Evolutionary conservation across 1,140 invertebrate species (phyloP).

Genomic region (Meloidogyne exigua): DNA sequence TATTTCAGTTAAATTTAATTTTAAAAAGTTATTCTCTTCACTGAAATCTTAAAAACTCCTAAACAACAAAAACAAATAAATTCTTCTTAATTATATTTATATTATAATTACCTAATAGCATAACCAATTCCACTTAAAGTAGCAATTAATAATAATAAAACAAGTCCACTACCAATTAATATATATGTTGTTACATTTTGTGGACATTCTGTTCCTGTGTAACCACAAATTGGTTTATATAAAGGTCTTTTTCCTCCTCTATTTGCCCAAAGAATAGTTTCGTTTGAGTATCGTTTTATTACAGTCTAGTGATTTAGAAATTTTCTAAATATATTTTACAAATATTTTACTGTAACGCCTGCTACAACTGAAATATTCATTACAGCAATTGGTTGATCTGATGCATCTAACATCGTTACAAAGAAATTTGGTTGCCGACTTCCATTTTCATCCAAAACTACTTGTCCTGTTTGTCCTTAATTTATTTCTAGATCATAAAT

Average conservation of each 20-base stretch:
- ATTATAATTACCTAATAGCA: slow-evolving; percentile 23
- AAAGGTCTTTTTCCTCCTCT: slow-evolving; percentile 12
- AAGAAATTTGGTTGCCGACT: slow-evolving; percentile 38
- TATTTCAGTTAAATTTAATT: too few relatives aligned
- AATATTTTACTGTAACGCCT: background rate
- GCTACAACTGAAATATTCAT: slow-evolving; percentile 22
- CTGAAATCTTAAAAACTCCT: too few relatives aligned
- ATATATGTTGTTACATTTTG: slow-evolving; percentile 14
- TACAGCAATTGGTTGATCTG: slow-evolving; percentile 9
- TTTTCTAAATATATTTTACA: background rate
- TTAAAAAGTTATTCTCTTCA: too few relatives aligned
- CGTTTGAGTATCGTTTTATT: background rate
- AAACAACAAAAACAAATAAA: too few relatives aligned
- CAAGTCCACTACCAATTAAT: slow-evolving; percentile 27
- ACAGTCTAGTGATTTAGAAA: background rate
- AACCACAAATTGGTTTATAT: slow-evolving; percentile 12
- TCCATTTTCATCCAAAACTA: slow-evolving; percentile 42
- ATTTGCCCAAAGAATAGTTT: background rate
- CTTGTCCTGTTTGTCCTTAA: slow-evolving; percentile 39
- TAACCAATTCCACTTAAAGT: slow-evolving; percentile 27
- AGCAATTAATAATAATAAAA: slow-evolving; percentile 28
- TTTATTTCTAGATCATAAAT: too few relatives aligned
- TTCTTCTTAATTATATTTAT: background rate
- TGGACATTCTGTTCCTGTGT: slow-evolving; percentile 16
- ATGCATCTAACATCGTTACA: slow-evolving; percentile 23